A percentile compares a stretch with the other conserved stretches of the same genome.
phyloP scores from a whole-genome alignment of 2,797 vertebrate genomes.

The Cynopterus sphinx region DNA sequence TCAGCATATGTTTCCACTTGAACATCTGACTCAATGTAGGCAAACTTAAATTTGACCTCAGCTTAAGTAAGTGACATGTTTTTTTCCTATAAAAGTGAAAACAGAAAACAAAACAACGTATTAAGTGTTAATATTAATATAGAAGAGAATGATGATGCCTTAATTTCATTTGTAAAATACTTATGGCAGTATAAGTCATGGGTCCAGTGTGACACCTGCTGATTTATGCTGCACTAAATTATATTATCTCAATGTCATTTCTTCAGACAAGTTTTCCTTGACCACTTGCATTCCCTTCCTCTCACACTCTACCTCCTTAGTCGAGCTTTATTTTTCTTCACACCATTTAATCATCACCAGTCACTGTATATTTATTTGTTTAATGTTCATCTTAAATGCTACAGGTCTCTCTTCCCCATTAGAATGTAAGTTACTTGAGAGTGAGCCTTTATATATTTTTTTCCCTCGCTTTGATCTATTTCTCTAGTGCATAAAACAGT shows the following conservation, averaged over 20 bases:
- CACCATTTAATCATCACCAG: background rate
- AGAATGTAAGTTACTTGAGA: background rate
- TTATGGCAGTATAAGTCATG: background rate
- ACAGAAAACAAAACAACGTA: background rate
- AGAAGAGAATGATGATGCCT: background rate
- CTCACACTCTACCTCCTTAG: background rate
- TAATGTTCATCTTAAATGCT: conserved; percentile 32
- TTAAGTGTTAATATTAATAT: background rate
- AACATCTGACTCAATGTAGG: background rate
- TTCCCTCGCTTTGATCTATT: background rate
- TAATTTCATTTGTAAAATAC: background rate
- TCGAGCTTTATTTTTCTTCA: conserved; percentile 26
- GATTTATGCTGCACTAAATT: background rate
- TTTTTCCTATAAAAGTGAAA: background rate
- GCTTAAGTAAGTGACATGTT: background rate
- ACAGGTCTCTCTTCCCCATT: background rate
- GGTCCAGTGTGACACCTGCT: background rate
- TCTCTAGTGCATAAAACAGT: background rate
- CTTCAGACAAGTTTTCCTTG: background rate
- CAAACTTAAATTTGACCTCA: background rate
- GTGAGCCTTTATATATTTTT: background rate
- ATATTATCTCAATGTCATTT: background rate
- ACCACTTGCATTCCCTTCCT: background rate
- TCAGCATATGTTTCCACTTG: background rate
- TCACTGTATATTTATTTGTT: background rate